phyloP scores from a whole-genome alignment of 2,797 vertebrate species.

The Diceros bicornis region DNA sequence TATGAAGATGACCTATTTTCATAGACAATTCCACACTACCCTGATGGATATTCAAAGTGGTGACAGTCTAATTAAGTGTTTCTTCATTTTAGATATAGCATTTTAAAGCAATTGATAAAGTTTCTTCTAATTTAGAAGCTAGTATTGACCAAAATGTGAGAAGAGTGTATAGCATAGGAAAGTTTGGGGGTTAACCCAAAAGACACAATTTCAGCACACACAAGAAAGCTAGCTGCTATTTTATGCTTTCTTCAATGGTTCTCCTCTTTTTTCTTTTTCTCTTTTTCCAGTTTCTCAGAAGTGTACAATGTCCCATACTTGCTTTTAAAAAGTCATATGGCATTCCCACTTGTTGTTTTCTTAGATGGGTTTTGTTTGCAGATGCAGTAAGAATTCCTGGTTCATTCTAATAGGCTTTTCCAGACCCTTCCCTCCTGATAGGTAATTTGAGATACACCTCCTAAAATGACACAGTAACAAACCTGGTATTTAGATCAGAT shows the following conservation, averaged over 20 bases:
- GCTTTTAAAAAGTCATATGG: constrained; percentile 80
- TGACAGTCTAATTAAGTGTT: constrained; percentile 79
- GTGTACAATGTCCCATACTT: constrained; percentile 75
- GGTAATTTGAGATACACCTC: constrained; percentile 82
- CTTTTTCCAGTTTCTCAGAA: constrained; percentile 77
- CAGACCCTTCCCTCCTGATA: constrained; percentile 54
- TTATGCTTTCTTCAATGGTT: constrained; percentile 85
- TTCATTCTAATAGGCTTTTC: constrained; percentile 82
- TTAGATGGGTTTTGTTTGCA: constrained; percentile 85
- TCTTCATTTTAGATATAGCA: constrained; percentile 80
- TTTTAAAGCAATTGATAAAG: constrained; percentile 69
- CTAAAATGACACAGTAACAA: constrained; percentile 83
- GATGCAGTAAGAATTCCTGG: constrained; percentile 91
- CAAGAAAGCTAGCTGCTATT: constrained; percentile 86
- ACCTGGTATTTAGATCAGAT: constrained; percentile 81
- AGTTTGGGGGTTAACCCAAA: constrained; percentile 79
- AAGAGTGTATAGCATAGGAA: constrained; percentile 65
- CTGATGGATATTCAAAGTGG: constrained; percentile 80
- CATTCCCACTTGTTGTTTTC: constrained; percentile 86
- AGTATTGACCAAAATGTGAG: constrained; percentile 84
- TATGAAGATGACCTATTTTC: constrained; percentile 78
- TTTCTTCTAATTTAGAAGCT: constrained; percentile 83
- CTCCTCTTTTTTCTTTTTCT: constrained; percentile 66
- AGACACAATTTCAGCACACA: constrained; percentile 71
- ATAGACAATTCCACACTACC: constrained; percentile 64